Base-by-base conservation (phyloP, 2,888 invertebrate species). In the Hoplodrina blanda region DNA sequence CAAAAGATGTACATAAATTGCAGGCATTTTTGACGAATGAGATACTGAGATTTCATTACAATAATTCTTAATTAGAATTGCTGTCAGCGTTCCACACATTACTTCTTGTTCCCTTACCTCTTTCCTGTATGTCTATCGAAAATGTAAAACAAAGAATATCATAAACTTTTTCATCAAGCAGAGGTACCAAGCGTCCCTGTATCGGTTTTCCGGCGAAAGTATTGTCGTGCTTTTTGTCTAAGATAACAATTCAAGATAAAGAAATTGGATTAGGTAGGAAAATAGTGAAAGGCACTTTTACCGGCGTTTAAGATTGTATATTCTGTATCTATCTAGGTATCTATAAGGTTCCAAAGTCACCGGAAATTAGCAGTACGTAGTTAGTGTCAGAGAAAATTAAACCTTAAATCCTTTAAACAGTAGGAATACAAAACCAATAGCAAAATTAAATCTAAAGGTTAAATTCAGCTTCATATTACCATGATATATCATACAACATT, bases 221-320 rank as follows among this genome's bases (percentile, higher is more conserved):
- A 41, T 17, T 56, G 56, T 69, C n/a, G 30, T 50, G 55, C 19
- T 41, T 6, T 56, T 50, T 49, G 25, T 49, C 25, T 17, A 20
- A 41, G 17, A 41, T 66, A 7, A 62, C n/a, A 62, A 11, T 62
- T 65, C 1, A 13, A 63, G 52, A 46, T 6, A 19, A 46, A 10
- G 10, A 20, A 44, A 63, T 20, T 37, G 19, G 20, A 49, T 68
- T 10, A 55, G 2, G 7, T 13, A 19, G n/a, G 15, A 2, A 46
- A 25, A 49, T 49, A 25, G n/a, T 8, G 19, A 46, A 15, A 25
- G 19, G 25, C 17, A 30, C 10, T 33, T 46, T 37, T 17, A 37
- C 5, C 55, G 2, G 54, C 11, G 7, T 62, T 1, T 15, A 25
- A 15, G 11, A n/a, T 49, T n/a, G n/a, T 0, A 30, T 41, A 46